Evolutionary conservation across 2,888 invertebrate species (phyloP), one percentile per base, ranked within the genome.

Genomic region (Atherix ibis): DNA sequence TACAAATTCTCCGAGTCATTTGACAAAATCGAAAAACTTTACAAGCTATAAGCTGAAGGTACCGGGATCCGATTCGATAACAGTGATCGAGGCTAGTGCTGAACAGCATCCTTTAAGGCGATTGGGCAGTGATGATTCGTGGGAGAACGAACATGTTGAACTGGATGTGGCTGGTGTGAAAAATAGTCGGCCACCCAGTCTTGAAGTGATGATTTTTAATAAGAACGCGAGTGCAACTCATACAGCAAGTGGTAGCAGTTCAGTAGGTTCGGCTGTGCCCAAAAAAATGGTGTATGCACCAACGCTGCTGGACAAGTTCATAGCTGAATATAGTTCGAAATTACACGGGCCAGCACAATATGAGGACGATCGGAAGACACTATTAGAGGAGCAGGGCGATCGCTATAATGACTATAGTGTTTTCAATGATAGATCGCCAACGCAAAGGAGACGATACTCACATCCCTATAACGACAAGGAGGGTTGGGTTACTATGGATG

Each of bases 401-500:
- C 22, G 6, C 22, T 8, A 8, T 10, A 6, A 22, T 6, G 22
- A 22, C 22, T 22, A 8, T 8, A 22, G 6, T 6, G 22, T 22
- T 58, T 62, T 64, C 13, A 26, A 56, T 12, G 50, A 52, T 8
- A 52, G 55, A 31, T n/a, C n/a, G n/a, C n/a, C n/a, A n/a, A n/a
- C n/a, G n/a, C 53, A 52, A 27, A 47, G 48, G 40, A 28, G 29
- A 29, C 15, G 17, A 32, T 27, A 34, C 28, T 17, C 57, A 58
- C 14, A 62, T 66, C 42, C 35, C 54, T 40, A 40, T n/a, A 40
- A 79, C 37, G 75, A 80, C 43, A 71, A 73, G 47, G 74, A 74
- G 36, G 80, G 79, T 2, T 82, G 82, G 82, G 78, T 82, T 1
- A 73, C 76, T 2, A 54, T 82, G 35, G 81, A 82, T 43, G 79